A percentile compares a stretch with the other conserved stretches of the same genome.
These are phyloP conservation scores for Spicauda simplicius DNA, from an alignment of 2,888 invertebrate species.

Conservation along the genomic window DNA sequence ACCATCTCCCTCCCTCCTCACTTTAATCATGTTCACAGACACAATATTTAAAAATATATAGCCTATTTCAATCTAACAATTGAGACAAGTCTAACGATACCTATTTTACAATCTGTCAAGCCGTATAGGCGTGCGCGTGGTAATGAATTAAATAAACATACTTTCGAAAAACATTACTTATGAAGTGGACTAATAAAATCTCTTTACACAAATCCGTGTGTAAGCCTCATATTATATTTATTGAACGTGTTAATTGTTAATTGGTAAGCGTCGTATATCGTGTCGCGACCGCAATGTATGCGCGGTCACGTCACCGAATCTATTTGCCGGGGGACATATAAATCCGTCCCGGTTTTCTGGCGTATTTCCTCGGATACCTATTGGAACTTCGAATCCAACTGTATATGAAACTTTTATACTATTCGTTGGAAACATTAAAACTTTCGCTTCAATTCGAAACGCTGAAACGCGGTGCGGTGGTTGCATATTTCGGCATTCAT, in stretches of 20 bases:
- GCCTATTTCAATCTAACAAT: too few relatives aligned
- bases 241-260: not conserved
- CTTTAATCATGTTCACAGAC: too few relatives aligned
- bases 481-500: not conserved
- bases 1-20: too few relatives aligned
- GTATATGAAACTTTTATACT: slow-evolving; percentile 40
- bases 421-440: slow-evolving; percentile 39
- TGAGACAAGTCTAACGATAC: too few relatives aligned
- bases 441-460: slow-evolving; percentile 32
- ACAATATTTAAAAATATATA: too few relatives aligned
- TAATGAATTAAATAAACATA: too few relatives aligned
- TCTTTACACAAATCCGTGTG: not conserved
- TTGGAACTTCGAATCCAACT: slow-evolving; percentile 24
- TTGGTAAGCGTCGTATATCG: not conserved
- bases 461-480: not conserved
- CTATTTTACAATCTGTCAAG: too few relatives aligned
- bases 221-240: not conserved
- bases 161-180: too few relatives aligned
- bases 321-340: slow-evolving; percentile 20
- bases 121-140: too few relatives aligned
- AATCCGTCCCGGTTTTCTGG: slow-evolving; percentile 30
- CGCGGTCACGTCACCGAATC: not conserved
- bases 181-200: too few relatives aligned
- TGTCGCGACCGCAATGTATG: slow-evolving; percentile 1
- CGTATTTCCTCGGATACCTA: slow-evolving; percentile 23